Percentiles rank a stretch among this genome's conserved stretches.
Conservation (phyloP, 2,113 vertebrate species). For the Brachyhypopomus gauderio region DNA sequence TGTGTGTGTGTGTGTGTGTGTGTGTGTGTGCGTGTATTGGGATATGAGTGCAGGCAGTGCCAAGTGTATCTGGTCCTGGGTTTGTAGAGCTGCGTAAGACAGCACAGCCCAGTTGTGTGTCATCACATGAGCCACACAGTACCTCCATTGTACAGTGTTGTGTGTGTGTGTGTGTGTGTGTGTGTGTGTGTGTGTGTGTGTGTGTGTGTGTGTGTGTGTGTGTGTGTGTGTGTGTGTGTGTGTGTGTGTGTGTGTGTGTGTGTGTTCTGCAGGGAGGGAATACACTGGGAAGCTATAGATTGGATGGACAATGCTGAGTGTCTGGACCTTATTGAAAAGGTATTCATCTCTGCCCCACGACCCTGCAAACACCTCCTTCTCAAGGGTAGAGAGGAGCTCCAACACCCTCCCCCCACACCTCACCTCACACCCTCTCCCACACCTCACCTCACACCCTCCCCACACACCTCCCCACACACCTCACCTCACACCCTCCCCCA, state of each 20-base stretch:
- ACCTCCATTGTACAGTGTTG: constrained; percentile 30
- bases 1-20: no score
- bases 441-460: no score
- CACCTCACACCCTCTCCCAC: no score
- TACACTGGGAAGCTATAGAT: constrained; percentile 91
- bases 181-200: constrained; percentile 20
- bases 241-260: constrained; percentile 48
- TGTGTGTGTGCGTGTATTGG: no score
- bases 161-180: constrained; percentile 36
- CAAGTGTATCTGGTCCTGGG: no score
- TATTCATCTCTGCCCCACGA: constrained; percentile 48
- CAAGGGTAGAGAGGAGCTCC: no score
- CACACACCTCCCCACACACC: no score
- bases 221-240: constrained; percentile 33
- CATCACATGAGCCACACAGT: constrained; percentile 48
- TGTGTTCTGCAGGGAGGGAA: constrained; percentile 81
- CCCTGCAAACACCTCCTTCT: no score
- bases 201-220: constrained; percentile 33
- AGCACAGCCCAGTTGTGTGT: constrained; percentile 25
- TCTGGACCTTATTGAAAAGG: constrained; percentile 92
- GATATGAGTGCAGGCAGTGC: no score
- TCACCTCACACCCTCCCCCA: no score
- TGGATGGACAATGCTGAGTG: constrained; percentile 97
- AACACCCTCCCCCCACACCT: no score
- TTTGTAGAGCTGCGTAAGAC: constrained; percentile 4